These are phyloP conservation scores for Hirudinaria manillensis DNA, from an alignment of 2,888 invertebrate species.

Conservation along the genomic window DNA sequence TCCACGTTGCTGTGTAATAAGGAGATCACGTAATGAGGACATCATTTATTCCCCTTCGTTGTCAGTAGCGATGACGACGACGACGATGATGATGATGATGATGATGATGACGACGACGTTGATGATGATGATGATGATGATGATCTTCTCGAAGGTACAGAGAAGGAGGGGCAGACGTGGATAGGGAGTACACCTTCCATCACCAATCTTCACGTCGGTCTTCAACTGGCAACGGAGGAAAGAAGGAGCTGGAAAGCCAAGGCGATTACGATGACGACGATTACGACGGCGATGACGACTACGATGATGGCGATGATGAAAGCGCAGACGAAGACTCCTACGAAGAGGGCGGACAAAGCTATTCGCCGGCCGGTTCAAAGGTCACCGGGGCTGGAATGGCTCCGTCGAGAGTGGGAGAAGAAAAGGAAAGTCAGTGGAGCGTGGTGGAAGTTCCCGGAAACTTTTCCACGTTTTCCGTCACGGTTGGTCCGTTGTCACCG, in stretches of 20 bases:
- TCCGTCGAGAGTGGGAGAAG: not conserved
- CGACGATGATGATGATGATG: constrained; percentile 24
- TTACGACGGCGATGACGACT: constrained; percentile 4
- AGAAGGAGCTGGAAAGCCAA: not conserved
- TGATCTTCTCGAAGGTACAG: not conserved
- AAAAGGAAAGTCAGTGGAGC: constrained; percentile 1
- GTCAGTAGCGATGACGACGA: not conserved
- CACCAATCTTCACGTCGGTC: too few relatives aligned
- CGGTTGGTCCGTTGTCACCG: not conserved
- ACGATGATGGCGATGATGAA: constrained; percentile 14
- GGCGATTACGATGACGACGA: constrained; percentile 8
- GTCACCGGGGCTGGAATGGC: not conserved
- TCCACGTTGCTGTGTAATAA: too few relatives aligned
- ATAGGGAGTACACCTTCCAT: too few relatives aligned
- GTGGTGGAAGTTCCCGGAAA: not conserved
- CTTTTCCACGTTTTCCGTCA: not conserved
- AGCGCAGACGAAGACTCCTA: constrained; percentile 8
- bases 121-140: constrained; percentile 21
- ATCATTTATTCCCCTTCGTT: not conserved
- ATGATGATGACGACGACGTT: constrained; percentile 17
- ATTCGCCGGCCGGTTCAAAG: not conserved
- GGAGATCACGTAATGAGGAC: too few relatives aligned
- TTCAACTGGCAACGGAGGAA: not conserved
- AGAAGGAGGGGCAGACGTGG: too few relatives aligned
- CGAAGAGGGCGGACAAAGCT: not conserved